Evolutionary conservation across 2,888 invertebrate species (phyloP).

Genomic region (Neuroscelio doddi): DNA sequence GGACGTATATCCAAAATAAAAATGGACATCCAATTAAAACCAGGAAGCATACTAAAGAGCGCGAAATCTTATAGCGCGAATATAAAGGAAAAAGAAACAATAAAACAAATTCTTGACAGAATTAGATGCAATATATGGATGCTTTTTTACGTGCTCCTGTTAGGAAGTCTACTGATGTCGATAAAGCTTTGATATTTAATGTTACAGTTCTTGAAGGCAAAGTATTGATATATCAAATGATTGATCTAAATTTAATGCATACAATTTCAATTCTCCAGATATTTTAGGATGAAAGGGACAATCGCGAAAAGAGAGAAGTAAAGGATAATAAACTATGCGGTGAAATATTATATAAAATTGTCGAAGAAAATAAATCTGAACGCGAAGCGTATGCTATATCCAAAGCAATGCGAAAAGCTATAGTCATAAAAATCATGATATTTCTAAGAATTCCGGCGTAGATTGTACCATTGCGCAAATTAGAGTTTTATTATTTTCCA

Average conservation of each 20-base stretch:
- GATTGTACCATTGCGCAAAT: constrained; percentile 26
- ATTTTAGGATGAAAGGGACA: neutral
- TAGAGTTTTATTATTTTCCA: constrained; percentile 47
- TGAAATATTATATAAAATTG: constrained; percentile 25
- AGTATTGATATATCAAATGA: neutral
- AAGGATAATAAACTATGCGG: constrained; percentile 8
- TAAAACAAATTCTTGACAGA: constrained; percentile 27
- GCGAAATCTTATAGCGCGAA: constrained; percentile 26
- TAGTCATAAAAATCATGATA: constrained; percentile 38
- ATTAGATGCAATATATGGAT: neutral
- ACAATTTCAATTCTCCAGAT: constrained; percentile 9
- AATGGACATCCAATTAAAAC: constrained; percentile 42
- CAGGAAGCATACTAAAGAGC: constrained; percentile 17
- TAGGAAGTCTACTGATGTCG: neutral
- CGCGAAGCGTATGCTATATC: constrained; percentile 33
- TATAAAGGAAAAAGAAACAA: constrained; percentile 21
- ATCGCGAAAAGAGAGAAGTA: constrained; percentile 9
- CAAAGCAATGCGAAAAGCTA: constrained; percentile 31
- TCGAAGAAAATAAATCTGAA: neutral
- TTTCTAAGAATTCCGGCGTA: constrained; percentile 29
- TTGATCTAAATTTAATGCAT: neutral
- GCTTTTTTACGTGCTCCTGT: neutral
- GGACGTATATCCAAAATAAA: too few species aligned
- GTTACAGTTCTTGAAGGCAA: neutral
- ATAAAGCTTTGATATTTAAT: neutral